Evolutionary conservation across 2,113 vertebrate genomes (phyloP).

Genomic region (Takifugu bimaculatus): DNA sequence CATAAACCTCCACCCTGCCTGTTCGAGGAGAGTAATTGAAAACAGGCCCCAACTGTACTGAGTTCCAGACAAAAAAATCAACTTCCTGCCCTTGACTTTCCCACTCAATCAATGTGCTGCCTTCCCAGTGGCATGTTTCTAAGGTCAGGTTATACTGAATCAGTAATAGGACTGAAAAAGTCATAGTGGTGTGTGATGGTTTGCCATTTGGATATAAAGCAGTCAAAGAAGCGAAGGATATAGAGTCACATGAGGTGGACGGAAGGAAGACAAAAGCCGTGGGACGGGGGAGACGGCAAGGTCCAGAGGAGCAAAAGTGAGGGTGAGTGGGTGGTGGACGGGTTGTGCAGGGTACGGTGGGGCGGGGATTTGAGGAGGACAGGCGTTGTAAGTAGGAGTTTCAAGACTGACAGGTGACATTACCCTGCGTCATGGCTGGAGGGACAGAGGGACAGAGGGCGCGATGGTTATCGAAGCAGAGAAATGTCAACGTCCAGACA

Average conservation of each 20-base stretch:
- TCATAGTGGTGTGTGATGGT: constrained; percentile 2
- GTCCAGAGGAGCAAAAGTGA: constrained; percentile 31
- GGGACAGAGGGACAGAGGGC: constrained; percentile 78
- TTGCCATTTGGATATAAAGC: constrained; percentile 61
- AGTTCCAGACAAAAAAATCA: constrained; percentile 69
- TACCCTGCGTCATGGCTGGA: constrained; percentile 83
- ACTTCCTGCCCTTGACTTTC: constrained; percentile 63
- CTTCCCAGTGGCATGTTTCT: constrained; percentile 38
- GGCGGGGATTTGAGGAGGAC: constrained; percentile 9
- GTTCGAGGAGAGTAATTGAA: constrained; percentile 71
- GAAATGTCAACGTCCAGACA: constrained; percentile 85
- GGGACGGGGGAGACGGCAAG: constrained; percentile 30
- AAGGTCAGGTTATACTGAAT: constrained; percentile 37
- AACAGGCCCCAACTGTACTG: constrained; percentile 62
- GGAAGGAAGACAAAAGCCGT: constrained; percentile 45
- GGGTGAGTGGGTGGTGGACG: constrained; percentile 16
- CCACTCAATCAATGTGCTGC: constrained; percentile 35
- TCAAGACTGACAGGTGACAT: constrained; percentile 91
- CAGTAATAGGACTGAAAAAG: constrained; percentile 12
- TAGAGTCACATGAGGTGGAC: constrained; percentile 43
- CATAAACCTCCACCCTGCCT: constrained; percentile 72
- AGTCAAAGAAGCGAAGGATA: constrained; percentile 50
- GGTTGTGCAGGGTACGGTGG: constrained; percentile 12
- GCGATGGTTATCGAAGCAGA: constrained; percentile 90
- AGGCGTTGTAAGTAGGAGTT: constrained; percentile 56